Conservation (phyloP, 1,140 invertebrate species). For the Drosophila micromelanica region DNA sequence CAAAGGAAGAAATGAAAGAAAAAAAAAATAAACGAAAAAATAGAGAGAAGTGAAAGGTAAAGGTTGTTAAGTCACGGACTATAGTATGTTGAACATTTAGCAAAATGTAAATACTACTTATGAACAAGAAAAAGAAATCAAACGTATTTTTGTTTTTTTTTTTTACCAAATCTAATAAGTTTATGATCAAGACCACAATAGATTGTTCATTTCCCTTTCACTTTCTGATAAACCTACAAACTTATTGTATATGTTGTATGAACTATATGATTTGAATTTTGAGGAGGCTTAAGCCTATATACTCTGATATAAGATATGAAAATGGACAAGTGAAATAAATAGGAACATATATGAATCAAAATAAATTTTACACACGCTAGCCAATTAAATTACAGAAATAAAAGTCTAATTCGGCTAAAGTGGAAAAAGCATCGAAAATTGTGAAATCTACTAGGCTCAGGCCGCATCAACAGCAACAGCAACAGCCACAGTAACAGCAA, state of each 20-base stretch:
- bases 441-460: constrained; percentile 52
- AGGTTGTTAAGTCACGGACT: constrained; percentile 1
- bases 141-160: constrained; percentile 22
- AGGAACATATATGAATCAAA: constrained; percentile 13
- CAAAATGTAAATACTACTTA: constrained; percentile 20
- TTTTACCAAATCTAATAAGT: constrained; percentile 41
- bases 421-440: constrained; percentile 54
- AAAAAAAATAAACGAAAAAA: neutral
- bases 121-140: constrained; percentile 47
- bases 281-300: neutral
- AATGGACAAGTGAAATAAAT: constrained; percentile 27
- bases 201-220: constrained; percentile 57
- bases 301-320: constrained; percentile 4
- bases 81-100: constrained; percentile 11
- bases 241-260: constrained; percentile 8
- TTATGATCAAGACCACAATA: constrained; percentile 32
- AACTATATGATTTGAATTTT: constrained; percentile 16
- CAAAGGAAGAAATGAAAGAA: neutral
- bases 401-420: constrained; percentile 31
- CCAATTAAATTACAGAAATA: constrained; percentile 50
- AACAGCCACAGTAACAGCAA: no score
- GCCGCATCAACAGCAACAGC: no score
- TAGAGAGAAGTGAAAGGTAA: constrained; percentile 34
- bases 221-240: constrained; percentile 26
- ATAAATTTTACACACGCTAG: constrained; percentile 38